Conservation (phyloP, 1,140 invertebrate species). For the Drosophila seguyi region DNA sequence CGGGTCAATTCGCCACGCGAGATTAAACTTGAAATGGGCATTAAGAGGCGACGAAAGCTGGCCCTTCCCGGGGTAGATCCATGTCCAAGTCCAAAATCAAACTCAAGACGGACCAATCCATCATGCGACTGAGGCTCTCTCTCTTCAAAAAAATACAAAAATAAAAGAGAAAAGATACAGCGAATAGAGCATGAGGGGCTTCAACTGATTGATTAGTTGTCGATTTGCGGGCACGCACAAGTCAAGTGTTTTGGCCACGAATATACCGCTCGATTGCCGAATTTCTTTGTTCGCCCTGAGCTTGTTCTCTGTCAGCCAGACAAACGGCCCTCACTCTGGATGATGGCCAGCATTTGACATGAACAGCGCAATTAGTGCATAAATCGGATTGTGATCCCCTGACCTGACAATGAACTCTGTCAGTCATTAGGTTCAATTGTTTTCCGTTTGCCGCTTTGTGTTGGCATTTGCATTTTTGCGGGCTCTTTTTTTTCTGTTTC, state of each 20-base stretch:
- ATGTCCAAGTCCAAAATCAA: slow-evolving; percentile 24
- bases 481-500: slow-evolving; percentile 13
- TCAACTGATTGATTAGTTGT: slow-evolving; percentile 66
- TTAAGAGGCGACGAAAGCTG: slow-evolving; percentile 13
- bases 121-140: slow-evolving; percentile 30
- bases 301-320: slow-evolving; percentile 39
- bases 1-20: slow-evolving; percentile 40
- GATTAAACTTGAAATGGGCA: slow-evolving; percentile 57
- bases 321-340: slow-evolving; percentile 18
- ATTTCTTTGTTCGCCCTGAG: slow-evolving; percentile 39
- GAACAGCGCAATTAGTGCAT: slow-evolving; percentile 65
- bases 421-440: slow-evolving; percentile 61
- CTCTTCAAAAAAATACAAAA: background rate
- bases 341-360: slow-evolving; percentile 47
- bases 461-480: slow-evolving; percentile 19
- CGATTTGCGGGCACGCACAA: slow-evolving; percentile 60
- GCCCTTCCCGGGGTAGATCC: background rate
- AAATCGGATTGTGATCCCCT: slow-evolving; percentile 43
- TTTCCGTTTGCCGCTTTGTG: slow-evolving; percentile 30
- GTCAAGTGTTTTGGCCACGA: slow-evolving; percentile 56
- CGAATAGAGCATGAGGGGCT: slow-evolving; percentile 11
- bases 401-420: slow-evolving; percentile 44
- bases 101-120: slow-evolving; percentile 33
- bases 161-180: slow-evolving; percentile 2
- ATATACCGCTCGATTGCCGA: slow-evolving; percentile 34